Conservation (phyloP, 1,140 invertebrate species). For the honey bee (Apis mellifera) region DNA sequence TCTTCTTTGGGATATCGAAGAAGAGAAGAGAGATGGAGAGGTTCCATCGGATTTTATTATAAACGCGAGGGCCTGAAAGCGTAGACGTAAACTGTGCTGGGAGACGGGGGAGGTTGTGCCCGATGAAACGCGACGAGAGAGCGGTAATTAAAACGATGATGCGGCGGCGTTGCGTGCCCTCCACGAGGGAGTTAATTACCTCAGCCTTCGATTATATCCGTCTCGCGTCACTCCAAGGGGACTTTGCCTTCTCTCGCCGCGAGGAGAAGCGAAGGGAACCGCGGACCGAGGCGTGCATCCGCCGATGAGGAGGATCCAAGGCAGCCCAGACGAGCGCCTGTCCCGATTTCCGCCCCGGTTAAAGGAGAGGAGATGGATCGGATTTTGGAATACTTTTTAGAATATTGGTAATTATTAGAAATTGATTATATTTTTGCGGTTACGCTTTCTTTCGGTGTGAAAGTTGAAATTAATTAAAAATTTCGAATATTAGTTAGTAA, state of each 20-base stretch:
- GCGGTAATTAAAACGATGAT: conserved; percentile 79
- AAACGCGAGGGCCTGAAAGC: conserved; percentile 57
- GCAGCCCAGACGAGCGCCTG: too few species aligned
- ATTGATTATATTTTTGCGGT: too few species aligned
- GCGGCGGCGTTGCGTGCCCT: conserved; percentile 54
- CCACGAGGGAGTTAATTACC: conserved; percentile 78
- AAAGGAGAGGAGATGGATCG: too few species aligned
- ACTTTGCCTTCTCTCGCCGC: conserved; percentile 62
- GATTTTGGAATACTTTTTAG: too few species aligned
- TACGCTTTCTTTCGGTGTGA: too few species aligned
- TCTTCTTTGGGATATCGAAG: too few species aligned
- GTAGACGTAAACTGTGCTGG: not conserved
- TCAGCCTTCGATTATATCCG: conserved; percentile 77
- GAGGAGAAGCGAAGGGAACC: conserved; percentile 63
- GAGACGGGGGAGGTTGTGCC: conserved; percentile 58
- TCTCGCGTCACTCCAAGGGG: conserved; percentile 77
- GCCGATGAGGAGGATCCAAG: not conserved
- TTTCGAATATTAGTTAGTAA: too few species aligned
- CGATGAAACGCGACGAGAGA: conserved; percentile 77
- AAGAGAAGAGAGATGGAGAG: not conserved
- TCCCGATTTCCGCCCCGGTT: too few species aligned
- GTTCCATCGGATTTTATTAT: conserved; percentile 68
- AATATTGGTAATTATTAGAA: too few species aligned
- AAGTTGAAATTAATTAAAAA: too few species aligned
- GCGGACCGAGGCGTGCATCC: conserved; percentile 48